These are phyloP conservation scores for Thunnus maccoyii DNA, from an alignment of 2,113 vertebrate species.

Conservation along the genomic window DNA sequence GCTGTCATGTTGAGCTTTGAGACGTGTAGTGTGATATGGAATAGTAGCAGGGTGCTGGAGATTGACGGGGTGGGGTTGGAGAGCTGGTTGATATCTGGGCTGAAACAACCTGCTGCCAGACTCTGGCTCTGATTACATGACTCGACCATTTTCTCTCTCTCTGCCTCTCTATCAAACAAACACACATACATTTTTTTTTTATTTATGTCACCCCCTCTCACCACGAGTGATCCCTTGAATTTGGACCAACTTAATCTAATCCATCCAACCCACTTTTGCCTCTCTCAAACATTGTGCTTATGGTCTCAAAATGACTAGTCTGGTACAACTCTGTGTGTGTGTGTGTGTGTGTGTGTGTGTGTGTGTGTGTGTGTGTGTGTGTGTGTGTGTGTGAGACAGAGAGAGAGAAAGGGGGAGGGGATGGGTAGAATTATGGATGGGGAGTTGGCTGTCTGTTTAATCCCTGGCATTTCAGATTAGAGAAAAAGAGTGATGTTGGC, in stretches of 20 bases:
- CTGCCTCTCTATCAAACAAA: slow-evolving; percentile 27
- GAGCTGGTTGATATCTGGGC: slow-evolving; percentile 59
- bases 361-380: slow-evolving; percentile 8
- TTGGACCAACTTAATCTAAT: slow-evolving; percentile 75
- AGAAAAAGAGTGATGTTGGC: slow-evolving; percentile 67
- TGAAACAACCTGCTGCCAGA: slow-evolving; percentile 62
- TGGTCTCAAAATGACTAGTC: slow-evolving; percentile 73
- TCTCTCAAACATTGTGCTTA: slow-evolving; percentile 59
- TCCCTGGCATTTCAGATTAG: slow-evolving; percentile 85
- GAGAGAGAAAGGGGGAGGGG: slow-evolving; percentile 21
- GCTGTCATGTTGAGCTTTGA: slow-evolving; percentile 49
- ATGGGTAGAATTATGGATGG: slow-evolving; percentile 72
- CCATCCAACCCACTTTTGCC: slow-evolving; percentile 57
- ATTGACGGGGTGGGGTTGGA: slow-evolving; percentile 37
- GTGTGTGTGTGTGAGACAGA: slow-evolving; percentile 21
- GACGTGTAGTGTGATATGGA: slow-evolving; percentile 51
- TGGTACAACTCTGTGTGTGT: slow-evolving; percentile 38
- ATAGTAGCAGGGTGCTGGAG: slow-evolving; percentile 39
- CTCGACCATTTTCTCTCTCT: slow-evolving; percentile 63
- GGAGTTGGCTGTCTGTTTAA: slow-evolving; percentile 77
- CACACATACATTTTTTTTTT: slow-evolving; percentile 28
- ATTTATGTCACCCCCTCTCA: slow-evolving; percentile 43
- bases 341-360: slow-evolving; percentile 19
- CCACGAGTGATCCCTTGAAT: slow-evolving; percentile 71
- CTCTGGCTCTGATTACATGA: slow-evolving; percentile 71